Base-by-base conservation (phyloP, 2,113 vertebrate genomes). In the Australoheros scitulus region DNA sequence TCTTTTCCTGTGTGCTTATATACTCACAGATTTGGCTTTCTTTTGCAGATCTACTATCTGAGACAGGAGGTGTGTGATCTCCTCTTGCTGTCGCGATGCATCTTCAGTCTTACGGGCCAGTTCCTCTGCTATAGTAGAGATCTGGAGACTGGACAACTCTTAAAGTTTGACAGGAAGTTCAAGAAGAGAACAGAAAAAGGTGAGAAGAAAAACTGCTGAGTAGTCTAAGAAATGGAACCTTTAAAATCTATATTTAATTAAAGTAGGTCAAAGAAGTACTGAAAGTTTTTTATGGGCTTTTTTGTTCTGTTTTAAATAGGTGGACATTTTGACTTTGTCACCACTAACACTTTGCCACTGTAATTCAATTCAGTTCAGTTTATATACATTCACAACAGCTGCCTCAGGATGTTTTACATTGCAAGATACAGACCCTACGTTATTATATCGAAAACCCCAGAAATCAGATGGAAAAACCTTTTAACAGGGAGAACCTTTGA, bases 21-120 rank as follows among this genome's bases (percentile, higher is more conserved):
- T 0, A 20, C 94, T 93, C 94, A 99, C 98, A 65, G 97, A 97
- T 95, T 99, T 99, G 50, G 98, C 95, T 94, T 99, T 99, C 91
- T 98, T 99, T 92, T 99, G 98, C 88, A 99, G 92, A 82, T 99
- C 98, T 0, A 99, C 98, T 14, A 99, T 98, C 81, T 99, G 97
- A 2, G 98, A 99, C 32, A 99, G 97, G 20, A 99, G 96, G 89
- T 99, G 97, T 2, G 98, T 99, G 93, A 99, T 99, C 94, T 99
- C 98, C 82, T 99, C 98, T 57, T 99, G 98, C 87, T 99, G 98
- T 0, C 98, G 96, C 20, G 97, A 96, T 2, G 98, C 97, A 24
- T 99, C 98, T 68, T 99, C 98, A 0, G 98, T 99, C 94, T 99
- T 99, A 88, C 97, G 98, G 68, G 97, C 97, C 93, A 99, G 75